phyloP scores from a whole-genome alignment of 2,113 vertebrate species.

The Elachura formosa region DNA sequence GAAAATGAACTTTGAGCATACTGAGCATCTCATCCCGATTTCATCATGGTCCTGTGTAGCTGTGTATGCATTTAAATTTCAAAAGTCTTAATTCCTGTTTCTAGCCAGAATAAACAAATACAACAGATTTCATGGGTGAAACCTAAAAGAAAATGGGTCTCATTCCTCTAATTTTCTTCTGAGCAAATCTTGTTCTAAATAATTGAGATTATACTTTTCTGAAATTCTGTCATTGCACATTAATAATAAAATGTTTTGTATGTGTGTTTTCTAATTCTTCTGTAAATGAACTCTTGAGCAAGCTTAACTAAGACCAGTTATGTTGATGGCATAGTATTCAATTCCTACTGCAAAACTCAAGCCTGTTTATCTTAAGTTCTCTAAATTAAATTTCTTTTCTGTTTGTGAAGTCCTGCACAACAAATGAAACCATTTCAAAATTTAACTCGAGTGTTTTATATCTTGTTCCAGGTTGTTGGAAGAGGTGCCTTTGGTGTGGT shows the following conservation, averaged over 20 bases:
- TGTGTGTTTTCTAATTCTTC: background rate
- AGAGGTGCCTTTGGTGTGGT: constrained; percentile 98
- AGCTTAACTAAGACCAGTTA: background rate
- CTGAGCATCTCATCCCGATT: background rate
- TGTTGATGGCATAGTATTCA: background rate
- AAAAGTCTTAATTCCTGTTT: background rate
- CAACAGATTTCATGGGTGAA: background rate
- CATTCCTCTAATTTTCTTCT: background rate
- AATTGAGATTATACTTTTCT: background rate
- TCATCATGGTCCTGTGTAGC: background rate
- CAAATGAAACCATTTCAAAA: background rate
- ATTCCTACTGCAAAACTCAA: background rate
- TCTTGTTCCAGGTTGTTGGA: constrained; percentile 87
- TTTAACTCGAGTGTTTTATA: background rate
- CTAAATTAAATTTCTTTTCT: background rate
- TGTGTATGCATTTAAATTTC: background rate
- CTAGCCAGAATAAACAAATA: background rate
- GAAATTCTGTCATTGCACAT: background rate
- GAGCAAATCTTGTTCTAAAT: background rate
- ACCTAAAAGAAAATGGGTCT: background rate
- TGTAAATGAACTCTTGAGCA: background rate
- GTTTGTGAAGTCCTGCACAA: background rate
- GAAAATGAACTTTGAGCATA: background rate
- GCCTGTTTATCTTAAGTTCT: background rate
- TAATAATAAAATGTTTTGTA: background rate